Percentiles rank a stretch among this genome's conserved stretches.
These are phyloP conservation scores for Philereme vetulata DNA, from an alignment of 2,888 invertebrate genomes.

Conservation along the genomic window DNA sequence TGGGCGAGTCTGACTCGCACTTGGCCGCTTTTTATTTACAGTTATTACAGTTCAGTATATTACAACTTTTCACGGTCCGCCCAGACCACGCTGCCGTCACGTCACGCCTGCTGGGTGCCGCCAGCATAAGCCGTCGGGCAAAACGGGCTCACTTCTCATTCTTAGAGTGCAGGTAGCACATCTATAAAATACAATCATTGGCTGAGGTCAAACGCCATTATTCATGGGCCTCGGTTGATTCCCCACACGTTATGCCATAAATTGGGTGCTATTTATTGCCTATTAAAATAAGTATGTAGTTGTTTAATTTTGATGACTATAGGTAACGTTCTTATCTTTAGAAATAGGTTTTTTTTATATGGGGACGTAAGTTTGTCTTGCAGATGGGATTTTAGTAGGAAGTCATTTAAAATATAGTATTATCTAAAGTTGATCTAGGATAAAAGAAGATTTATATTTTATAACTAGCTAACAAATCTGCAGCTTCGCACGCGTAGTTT, in stretches of 20 bases:
- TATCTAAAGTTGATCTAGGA: too few species aligned
- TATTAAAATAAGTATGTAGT: constrained; percentile 76
- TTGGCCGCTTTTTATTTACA: too few species aligned
- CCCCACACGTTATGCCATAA: constrained; percentile 77
- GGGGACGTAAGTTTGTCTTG: not conserved
- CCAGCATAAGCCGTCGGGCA: not conserved
- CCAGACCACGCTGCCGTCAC: too few species aligned
- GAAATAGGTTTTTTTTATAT: constrained; percentile 13
- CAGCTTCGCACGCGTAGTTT: too few species aligned
- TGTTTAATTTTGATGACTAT: constrained; percentile 27
- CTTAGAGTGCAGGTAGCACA: not conserved
- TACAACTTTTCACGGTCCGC: too few species aligned
- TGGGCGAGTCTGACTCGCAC: too few species aligned
- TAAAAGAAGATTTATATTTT: too few species aligned
- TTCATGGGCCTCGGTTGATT: constrained; percentile 75
- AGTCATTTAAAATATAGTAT: too few species aligned
- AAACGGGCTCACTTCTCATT: not conserved
- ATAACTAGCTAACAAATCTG: too few species aligned
- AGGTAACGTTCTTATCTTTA: constrained; percentile 7
- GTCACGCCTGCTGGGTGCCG: too few species aligned
- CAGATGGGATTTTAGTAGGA: not conserved
- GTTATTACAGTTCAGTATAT: too few species aligned
- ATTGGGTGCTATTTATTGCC: constrained; percentile 76
- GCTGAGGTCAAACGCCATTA: constrained; percentile 51
- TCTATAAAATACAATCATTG: constrained; percentile 4